A percentile compares a stretch with the other conserved stretches of the same genome.
These are phyloP conservation scores for Phalacrocorax aristotelis DNA, from an alignment of 2,113 vertebrate species.

Conservation along the genomic window DNA sequence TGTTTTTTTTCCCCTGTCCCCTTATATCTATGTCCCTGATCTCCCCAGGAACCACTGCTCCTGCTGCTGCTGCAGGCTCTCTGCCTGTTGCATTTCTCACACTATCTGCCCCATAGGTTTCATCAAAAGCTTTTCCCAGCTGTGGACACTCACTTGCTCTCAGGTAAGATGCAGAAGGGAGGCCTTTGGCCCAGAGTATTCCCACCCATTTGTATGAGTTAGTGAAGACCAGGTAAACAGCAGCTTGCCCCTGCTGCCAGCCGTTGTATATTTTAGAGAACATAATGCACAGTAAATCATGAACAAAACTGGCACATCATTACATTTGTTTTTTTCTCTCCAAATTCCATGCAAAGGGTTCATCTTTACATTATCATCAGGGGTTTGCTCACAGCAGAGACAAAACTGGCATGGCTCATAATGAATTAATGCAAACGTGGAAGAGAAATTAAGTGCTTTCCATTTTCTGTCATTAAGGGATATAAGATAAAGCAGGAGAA, in stretches of 20 bases:
- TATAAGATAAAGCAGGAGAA: not conserved
- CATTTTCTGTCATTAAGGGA: not conserved
- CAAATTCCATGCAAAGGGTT: not conserved
- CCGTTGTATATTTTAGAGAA: not conserved
- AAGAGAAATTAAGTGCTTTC: conserved; percentile 29
- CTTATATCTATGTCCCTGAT: not conserved
- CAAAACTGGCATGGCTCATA: not conserved
- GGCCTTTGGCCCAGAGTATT: not conserved
- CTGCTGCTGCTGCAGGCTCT: not conserved
- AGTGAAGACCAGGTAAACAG: not conserved
- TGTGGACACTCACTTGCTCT: not conserved
- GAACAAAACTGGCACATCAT: not conserved
- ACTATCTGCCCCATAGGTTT: not conserved
- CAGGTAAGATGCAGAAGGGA: not conserved
- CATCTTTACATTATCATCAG: not conserved
- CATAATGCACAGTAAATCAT: not conserved
- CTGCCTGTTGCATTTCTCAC: not conserved
- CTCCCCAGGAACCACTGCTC: not conserved
- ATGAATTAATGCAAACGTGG: conserved; percentile 6
- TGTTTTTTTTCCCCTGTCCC: rapidly evolving
- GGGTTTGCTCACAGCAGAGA: not conserved
- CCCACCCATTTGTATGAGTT: not conserved
- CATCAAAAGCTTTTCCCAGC: not conserved
- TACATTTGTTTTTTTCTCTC: not conserved
- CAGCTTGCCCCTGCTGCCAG: not conserved